phyloP scores from a whole-genome alignment of 2,888 invertebrate species.

The Ypsolopha sequella region DNA sequence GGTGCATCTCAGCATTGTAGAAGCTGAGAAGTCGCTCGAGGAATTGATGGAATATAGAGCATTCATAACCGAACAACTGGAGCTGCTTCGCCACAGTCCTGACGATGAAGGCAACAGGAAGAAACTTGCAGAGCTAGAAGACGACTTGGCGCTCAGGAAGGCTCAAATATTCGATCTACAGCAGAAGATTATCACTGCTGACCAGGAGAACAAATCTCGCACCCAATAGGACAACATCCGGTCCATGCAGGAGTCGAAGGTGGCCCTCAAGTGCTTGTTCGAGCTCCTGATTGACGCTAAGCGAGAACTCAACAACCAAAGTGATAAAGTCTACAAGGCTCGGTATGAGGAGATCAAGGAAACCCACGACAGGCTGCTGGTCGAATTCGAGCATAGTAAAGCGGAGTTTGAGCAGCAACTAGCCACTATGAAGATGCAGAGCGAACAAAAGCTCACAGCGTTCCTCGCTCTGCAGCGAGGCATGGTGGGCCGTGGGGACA shows the following conservation, averaged over 20 bases:
- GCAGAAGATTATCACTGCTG: conserved; percentile 84
- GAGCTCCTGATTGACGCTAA: conserved; percentile 68
- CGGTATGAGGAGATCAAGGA: conserved; percentile 65
- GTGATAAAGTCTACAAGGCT: conserved; percentile 53
- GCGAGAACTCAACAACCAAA: conserved; percentile 57
- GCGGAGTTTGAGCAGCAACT: conserved; percentile 65
- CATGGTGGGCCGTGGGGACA: conserved; percentile 36
- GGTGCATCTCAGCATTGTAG: conserved; percentile 79
- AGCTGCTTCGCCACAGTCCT: conserved; percentile 48
- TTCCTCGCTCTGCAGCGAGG: conserved; percentile 52
- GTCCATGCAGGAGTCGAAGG: conserved; percentile 83
- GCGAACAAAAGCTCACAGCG: conserved; percentile 69
- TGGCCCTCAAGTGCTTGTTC: conserved; percentile 76
- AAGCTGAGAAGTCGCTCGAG: conserved; percentile 82
- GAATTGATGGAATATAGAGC: conserved; percentile 79
- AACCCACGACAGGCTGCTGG: conserved; percentile 47
- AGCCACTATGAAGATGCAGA: conserved; percentile 64
- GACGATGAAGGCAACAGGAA: conserved; percentile 38
- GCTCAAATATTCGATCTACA: conserved; percentile 84
- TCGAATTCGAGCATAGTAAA: conserved; percentile 58
- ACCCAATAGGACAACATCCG: conserved; percentile 80
- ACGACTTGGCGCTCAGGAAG: conserved; percentile 74
- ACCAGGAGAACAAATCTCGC: conserved; percentile 79
- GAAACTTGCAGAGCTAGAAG: conserved; percentile 55
- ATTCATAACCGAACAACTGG: conserved; percentile 60